Base-by-base conservation (phyloP, 2,888 invertebrate genomes). In the Thyatira batis region DNA sequence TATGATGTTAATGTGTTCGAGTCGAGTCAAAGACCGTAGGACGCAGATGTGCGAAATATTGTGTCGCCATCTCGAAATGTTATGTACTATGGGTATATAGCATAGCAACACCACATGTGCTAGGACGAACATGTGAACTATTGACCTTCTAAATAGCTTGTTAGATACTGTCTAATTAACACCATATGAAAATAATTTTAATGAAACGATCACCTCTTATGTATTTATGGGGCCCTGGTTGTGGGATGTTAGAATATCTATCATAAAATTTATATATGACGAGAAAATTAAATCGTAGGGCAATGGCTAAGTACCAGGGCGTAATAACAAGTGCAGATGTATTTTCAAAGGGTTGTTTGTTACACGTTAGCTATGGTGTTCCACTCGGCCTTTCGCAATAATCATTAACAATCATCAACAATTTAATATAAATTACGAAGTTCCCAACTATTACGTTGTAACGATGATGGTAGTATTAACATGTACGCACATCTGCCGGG, bases 1-100 rank as follows among this genome's bases (percentile, higher is more conserved):
- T 89, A 85, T 80, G 82, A 80, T 82, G 84, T 80, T 84, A 82
- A 85, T 83, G 82, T 74, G 66, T 67, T 60, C 58, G 50, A 27
- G 66, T 67, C 55, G 71, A 76, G 80, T 75, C 76, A 69, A 73
- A 81, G 79, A 74, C 71, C 77, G 68, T 63, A 62, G 70, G 70
- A 65, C 78, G 80, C 89, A 89, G 85, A 89, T 89, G 89, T 88
- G 89, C 85, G 78, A 83, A 84, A 75, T 68, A 17, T 17, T 39
- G 39, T 81, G 83, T 80, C 80, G 78, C 73, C 71, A 69, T 70
- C 74, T 80, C 78, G 77, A 80, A 84, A 80, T 74, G 77, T 78
- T 79, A 82, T 82, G 80, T 76, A 76, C 76, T 76, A 80, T n/a
- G n/a, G n/a, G n/a, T n/a, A n/a, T n/a, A n/a, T n/a, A n/a, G n/a